phyloP scores from a whole-genome alignment of 2,888 invertebrate species.

The Cinara cedri region DNA sequence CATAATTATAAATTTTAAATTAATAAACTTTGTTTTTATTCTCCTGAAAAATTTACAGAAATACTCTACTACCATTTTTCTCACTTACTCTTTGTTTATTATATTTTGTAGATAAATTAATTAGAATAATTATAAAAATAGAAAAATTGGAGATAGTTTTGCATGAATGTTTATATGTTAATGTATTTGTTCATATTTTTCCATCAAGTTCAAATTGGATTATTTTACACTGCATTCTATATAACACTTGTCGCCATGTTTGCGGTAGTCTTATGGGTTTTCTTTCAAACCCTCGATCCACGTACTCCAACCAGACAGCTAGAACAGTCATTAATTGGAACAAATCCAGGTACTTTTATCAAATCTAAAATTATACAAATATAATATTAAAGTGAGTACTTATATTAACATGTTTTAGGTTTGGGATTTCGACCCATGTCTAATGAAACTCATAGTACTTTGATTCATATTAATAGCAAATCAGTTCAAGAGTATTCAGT shows the following conservation, averaged over 20 bases:
- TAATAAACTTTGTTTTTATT: no score
- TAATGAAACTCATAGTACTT: conserved; percentile 82
- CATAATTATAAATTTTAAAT: no score
- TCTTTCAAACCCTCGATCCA: conserved; percentile 88
- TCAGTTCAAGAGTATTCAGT: conserved; percentile 76
- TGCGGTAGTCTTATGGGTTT: conserved; percentile 92
- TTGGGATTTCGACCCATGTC: conserved; percentile 95
- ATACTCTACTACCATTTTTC: no score
- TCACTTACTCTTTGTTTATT: no score
- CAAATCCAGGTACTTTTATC: conserved; percentile 77
- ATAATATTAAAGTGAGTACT: conserved; percentile 1
- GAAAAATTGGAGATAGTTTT: no score
- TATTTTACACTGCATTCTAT: conserved; percentile 97
- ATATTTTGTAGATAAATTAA: no score
- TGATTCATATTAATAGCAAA: conserved; percentile 92
- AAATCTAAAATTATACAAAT: neutral
- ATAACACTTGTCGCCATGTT: conserved; percentile 88
- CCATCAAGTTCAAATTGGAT: conserved; percentile 83
- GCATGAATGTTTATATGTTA: no score
- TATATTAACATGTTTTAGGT: conserved; percentile 64
- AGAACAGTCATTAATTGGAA: conserved; percentile 85
- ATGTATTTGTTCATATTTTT: neutral
- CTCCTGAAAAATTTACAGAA: no score
- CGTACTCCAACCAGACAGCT: conserved; percentile 88
- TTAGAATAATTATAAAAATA: no score